Percentiles rank a stretch among this genome's conserved stretches.
Conservation (phyloP, 2,113 vertebrate genomes). For the Genyomyrus donnyi region DNA sequence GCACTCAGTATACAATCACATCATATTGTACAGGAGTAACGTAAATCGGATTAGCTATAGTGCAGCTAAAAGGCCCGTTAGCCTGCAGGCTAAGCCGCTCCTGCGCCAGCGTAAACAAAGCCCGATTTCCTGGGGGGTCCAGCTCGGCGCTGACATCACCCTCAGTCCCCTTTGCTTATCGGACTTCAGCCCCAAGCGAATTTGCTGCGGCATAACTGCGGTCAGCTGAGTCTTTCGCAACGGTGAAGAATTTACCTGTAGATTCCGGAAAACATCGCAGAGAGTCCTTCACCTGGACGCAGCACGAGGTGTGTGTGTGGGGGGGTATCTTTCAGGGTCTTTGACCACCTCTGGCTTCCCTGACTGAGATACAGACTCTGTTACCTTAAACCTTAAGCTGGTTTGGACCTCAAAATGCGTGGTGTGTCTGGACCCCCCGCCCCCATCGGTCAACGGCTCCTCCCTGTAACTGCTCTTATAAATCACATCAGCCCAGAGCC, state of each 20-base stretch:
- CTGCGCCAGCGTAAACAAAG: background rate
- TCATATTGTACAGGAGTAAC: background rate
- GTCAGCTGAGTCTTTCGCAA: background rate
- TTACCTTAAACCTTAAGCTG: background rate
- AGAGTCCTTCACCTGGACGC: background rate
- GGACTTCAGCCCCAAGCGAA: background rate
- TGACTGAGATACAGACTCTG: background rate
- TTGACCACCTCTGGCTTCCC: background rate
- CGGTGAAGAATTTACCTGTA: background rate
- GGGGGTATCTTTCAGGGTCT: too few species aligned
- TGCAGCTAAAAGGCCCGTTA: background rate
- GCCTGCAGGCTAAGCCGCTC: background rate
- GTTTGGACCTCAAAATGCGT: background rate
- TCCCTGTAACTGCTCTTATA: constrained; percentile 7
- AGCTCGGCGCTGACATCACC: constrained; percentile 38
- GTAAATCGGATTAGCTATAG: background rate
- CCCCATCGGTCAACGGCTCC: background rate
- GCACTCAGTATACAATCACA: background rate
- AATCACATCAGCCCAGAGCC: constrained; percentile 23
- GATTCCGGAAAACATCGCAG: background rate
- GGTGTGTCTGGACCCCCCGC: background rate
- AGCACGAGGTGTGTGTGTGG: background rate
- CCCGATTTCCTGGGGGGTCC: background rate
- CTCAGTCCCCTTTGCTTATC: background rate
- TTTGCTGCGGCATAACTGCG: background rate